Percentiles rank a stretch among this genome's conserved stretches.
Evolutionary conservation across 2,113 vertebrate genomes (phyloP).

Genomic region (Callospermophilus lateralis): DNA sequence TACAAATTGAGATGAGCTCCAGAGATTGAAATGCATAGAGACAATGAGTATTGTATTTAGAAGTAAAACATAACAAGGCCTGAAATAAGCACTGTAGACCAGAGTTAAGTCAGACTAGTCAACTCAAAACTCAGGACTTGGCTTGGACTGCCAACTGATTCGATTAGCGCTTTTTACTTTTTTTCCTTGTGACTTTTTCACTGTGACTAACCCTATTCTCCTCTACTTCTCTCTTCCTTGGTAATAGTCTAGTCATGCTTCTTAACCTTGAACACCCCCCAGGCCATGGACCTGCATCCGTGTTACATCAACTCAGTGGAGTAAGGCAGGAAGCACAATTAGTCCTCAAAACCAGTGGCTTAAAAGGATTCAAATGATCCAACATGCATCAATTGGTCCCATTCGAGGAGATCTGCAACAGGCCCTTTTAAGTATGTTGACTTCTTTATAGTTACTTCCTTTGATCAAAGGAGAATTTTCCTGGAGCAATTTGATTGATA

Average conservation of each 20-base stretch:
- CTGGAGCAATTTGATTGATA: background rate
- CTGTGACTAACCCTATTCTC: background rate
- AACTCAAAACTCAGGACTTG: slow-evolving; percentile 33
- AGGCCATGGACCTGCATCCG: background rate
- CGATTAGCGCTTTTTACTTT: background rate
- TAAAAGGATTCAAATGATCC: slow-evolving; percentile 4
- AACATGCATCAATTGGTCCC: slow-evolving; percentile 11
- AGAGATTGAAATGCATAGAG: slow-evolving; percentile 26
- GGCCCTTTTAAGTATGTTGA: background rate
- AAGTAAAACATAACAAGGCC: background rate
- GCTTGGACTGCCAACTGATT: background rate
- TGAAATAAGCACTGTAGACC: background rate
- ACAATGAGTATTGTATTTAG: slow-evolving; percentile 54
- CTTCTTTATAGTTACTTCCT: background rate
- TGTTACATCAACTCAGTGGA: background rate
- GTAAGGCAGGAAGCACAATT: background rate
- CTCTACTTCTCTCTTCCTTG: background rate
- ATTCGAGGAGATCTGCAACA: background rate
- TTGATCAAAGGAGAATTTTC: slow-evolving; percentile 30
- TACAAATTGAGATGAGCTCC: slow-evolving; percentile 23
- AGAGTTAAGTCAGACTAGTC: background rate
- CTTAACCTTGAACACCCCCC: background rate
- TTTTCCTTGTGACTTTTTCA: background rate
- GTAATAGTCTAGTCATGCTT: background rate
- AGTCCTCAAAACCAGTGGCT: slow-evolving; percentile 11